Conservation (phyloP, 2,888 invertebrate genomes). For the Tipula lateralis region DNA sequence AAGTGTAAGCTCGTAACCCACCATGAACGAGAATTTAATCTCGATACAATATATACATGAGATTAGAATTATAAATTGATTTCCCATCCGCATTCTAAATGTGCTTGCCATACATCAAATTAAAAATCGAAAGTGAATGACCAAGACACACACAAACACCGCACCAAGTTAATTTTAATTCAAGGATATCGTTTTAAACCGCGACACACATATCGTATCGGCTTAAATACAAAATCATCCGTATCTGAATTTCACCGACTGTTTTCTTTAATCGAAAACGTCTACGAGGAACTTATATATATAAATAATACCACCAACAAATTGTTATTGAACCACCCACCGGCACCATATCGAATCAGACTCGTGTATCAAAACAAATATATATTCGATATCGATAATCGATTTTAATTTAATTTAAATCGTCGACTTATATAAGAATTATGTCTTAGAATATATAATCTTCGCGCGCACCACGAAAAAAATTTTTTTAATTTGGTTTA, state of each 20-base stretch:
- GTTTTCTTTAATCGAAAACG: neutral
- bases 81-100: neutral
- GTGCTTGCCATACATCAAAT: neutral
- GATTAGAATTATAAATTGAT: neutral
- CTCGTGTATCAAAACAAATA: neutral
- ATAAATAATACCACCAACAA: neutral
- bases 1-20: no score
- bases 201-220: neutral
- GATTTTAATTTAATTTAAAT: constrained; percentile 13
- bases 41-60: neutral
- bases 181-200: neutral
- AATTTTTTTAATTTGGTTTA: neutral
- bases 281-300: no score
- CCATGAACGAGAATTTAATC: no score
- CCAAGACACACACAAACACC: neutral
- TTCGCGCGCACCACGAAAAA: neutral
- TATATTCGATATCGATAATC: neutral
- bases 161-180: neutral
- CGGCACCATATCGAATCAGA: neutral
- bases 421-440: neutral
- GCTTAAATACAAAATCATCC: neutral
- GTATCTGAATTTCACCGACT: neutral
- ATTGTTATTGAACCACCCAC: neutral
- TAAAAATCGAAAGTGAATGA: constrained; percentile 19
- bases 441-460: neutral